A percentile compares a stretch with the other conserved stretches of the same genome.
phyloP scores from a whole-genome alignment of 2,888 invertebrate species.

The Hoplodrina blanda region DNA sequence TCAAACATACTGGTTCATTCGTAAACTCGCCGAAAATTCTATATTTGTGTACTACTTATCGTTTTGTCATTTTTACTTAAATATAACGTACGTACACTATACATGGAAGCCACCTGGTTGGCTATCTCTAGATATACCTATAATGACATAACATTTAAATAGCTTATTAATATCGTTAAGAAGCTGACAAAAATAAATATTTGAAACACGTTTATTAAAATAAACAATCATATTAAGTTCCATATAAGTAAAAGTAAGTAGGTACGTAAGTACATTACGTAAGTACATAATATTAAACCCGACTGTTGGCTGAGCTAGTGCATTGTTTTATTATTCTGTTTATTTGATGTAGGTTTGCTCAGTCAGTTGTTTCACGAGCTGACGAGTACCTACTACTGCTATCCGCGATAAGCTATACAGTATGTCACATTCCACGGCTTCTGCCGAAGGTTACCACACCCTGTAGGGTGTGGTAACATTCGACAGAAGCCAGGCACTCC shows the following conservation, averaged over 20 bases:
- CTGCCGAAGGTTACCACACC: too few species aligned
- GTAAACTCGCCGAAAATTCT: not conserved
- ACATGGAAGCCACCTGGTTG: not conserved
- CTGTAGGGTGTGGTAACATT: too few species aligned
- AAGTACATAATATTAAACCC: too few species aligned
- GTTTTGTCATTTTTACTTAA: constrained; percentile 19
- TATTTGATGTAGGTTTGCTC: too few species aligned
- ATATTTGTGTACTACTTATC: constrained; percentile 10
- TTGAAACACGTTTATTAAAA: not conserved
- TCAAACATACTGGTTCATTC: not conserved
- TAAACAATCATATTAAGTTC: not conserved
- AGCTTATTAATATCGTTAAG: not conserved
- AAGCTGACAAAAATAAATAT: not conserved
- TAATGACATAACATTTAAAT: not conserved
- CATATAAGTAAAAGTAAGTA: too few species aligned
- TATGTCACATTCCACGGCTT: too few species aligned
- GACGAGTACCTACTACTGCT: not conserved
- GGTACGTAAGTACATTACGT: too few species aligned
- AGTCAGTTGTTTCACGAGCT: constrained; percentile 9
- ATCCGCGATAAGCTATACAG: not conserved
- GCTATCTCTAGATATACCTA: not conserved
- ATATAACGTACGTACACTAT: not conserved
- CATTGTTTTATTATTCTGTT: not conserved
- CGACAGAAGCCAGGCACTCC: too few species aligned
- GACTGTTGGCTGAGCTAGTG: not conserved